Evolutionary conservation across 2,113 vertebrate genomes (phyloP).

Genomic region (Phodopus roborovskii): DNA sequence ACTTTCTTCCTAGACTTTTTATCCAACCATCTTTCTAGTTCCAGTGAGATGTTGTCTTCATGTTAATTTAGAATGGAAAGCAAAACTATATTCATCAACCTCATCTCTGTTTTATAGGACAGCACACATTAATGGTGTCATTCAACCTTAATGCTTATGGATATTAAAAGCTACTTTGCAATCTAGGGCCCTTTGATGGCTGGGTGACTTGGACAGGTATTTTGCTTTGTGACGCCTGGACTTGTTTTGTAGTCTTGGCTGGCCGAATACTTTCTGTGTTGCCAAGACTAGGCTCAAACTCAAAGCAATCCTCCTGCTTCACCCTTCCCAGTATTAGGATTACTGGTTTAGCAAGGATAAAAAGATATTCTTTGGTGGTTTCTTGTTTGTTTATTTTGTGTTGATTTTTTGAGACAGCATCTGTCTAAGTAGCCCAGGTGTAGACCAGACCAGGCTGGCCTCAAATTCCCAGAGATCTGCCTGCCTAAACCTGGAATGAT

Average conservation of each 20-base stretch:
- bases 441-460: neutral
- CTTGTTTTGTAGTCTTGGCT: neutral
- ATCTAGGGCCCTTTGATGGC: neutral
- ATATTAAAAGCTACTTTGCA: neutral
- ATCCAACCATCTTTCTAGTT: neutral
- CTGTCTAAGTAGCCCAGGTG: neutral
- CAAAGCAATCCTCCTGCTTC: neutral
- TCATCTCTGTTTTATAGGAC: neutral
- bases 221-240: neutral
- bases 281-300: neutral
- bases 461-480: neutral
- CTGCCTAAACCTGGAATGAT: neutral
- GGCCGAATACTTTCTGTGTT: neutral
- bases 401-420: neutral
- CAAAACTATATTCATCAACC: neutral
- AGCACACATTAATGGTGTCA: fast-evolving
- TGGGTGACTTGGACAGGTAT: neutral
- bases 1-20: neutral
- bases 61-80: neutral
- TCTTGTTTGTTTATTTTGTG: too few relatives aligned
- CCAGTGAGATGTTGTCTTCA: neutral
- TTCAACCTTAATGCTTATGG: fast-evolving
- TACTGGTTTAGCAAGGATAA: neutral
- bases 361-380: neutral
- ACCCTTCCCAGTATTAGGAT: neutral